Evolutionary conservation across 1,140 invertebrate genomes (phyloP).

Genomic region (Pinna nobilis): DNA sequence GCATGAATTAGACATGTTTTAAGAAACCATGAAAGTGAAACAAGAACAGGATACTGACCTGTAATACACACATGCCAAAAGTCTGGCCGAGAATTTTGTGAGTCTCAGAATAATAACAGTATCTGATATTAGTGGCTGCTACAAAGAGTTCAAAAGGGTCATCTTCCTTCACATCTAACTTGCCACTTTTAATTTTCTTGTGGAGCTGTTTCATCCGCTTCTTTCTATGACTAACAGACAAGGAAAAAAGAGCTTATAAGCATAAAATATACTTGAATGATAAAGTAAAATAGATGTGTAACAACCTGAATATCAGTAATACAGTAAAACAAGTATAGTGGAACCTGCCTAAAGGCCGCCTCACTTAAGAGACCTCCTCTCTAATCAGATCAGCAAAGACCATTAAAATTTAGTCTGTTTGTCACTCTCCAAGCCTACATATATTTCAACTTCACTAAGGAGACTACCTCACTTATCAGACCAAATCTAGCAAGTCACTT

Average conservation of each 20-base stretch:
- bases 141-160: slow-evolving; percentile 98
- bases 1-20: neutral
- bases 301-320: too few relatives aligned
- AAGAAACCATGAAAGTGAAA: neutral
- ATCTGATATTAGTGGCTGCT: slow-evolving; percentile 96
- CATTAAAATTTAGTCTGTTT: too few relatives aligned
- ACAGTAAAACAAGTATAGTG: too few relatives aligned
- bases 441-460: too few relatives aligned
- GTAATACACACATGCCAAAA: slow-evolving; percentile 97
- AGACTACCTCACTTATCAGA: too few relatives aligned
- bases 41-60: slow-evolving; percentile 77
- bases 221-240: slow-evolving; percentile 86
- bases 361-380: too few relatives aligned
- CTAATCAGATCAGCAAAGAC: too few relatives aligned
- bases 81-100: slow-evolving; percentile 99
- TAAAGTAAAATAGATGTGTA: too few relatives aligned
- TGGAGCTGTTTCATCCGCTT: slow-evolving; percentile 92
- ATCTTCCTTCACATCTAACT: slow-evolving; percentile 94
- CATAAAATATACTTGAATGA: too few relatives aligned
- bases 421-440: too few relatives aligned
- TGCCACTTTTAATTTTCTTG: slow-evolving; percentile 92
- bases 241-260: neutral
- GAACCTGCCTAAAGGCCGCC: too few relatives aligned
- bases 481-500: too few relatives aligned
- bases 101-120: slow-evolving; percentile 97